phyloP scores from a whole-genome alignment of 2,888 invertebrate species.

The Metellina segmentata region DNA sequence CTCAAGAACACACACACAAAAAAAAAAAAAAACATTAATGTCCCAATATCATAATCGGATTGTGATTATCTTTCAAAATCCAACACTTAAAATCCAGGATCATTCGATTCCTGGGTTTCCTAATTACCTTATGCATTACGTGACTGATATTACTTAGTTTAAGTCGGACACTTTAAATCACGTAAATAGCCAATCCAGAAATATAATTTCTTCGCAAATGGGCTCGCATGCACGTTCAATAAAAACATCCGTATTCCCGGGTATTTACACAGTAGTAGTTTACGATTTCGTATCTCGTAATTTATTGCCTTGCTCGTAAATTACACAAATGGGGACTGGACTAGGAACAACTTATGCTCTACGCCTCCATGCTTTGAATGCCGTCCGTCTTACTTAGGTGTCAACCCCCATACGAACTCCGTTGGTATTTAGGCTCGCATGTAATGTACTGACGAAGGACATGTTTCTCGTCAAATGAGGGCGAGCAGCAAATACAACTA shows the following conservation, averaged over 20 bases:
- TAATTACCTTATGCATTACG: no score
- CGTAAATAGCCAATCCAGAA: no score
- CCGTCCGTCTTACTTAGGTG: slow-evolving; percentile 16
- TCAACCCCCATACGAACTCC: background rate
- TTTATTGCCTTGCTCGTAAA: slow-evolving; percentile 36
- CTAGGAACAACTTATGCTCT: slow-evolving; percentile 24
- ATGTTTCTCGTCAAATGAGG: no score
- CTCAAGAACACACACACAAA: no score
- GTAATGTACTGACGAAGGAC: background rate
- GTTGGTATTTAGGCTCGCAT: slow-evolving; percentile 10
- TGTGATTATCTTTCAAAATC: no score
- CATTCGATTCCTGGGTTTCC: no score
- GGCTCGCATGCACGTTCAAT: background rate
- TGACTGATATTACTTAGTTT: no score
- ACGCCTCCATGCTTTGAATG: slow-evolving; percentile 20
- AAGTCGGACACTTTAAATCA: no score
- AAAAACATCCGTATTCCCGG: slow-evolving; percentile 1
- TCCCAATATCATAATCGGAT: no score
- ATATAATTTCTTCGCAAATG: background rate
- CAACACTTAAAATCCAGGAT: no score
- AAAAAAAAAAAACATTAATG: no score
- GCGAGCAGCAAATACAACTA: no score
- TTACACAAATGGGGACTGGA: slow-evolving; percentile 21
- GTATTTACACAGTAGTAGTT: slow-evolving; percentile 13
- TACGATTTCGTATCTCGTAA: background rate